Percentiles rank a stretch among this genome's conserved stretches.
phyloP scores from a whole-genome alignment of 23 tunicate genomes.

The Phallusia fumigata region DNA sequence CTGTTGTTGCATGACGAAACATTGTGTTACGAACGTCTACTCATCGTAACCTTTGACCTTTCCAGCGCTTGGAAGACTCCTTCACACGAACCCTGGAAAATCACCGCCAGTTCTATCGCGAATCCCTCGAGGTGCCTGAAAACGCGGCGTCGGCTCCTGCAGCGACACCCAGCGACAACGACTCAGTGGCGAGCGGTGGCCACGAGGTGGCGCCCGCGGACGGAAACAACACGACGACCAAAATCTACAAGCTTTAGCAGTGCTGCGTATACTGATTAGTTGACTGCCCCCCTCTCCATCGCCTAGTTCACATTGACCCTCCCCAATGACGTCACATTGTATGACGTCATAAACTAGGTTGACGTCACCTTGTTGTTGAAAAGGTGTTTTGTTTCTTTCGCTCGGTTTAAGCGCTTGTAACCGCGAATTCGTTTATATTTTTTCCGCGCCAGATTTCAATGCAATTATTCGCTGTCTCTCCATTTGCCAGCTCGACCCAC shows the following conservation, averaged over 20 bases:
- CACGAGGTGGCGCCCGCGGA: background rate
- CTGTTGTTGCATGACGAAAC: background rate
- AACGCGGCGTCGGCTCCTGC: background rate
- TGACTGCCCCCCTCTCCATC: too few species aligned
- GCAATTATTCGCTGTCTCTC: too few species aligned
- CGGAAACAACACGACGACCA: background rate
- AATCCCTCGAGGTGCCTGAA: background rate
- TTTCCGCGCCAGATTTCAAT: too few species aligned
- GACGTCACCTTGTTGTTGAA: too few species aligned
- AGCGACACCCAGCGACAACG: slow-evolving; percentile 12
- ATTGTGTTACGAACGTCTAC: background rate
- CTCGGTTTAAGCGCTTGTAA: too few species aligned
- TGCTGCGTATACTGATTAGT: background rate
- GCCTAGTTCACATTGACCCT: too few species aligned
- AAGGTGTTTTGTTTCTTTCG: too few species aligned
- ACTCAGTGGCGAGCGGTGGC: background rate
- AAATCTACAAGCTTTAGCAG: slow-evolving; percentile 24
- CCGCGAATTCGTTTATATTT: too few species aligned
- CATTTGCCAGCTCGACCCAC: too few species aligned
- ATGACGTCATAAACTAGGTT: too few species aligned
- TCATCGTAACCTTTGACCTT: background rate
- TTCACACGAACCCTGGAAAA: slow-evolving; percentile 42
- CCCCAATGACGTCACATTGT: too few species aligned
- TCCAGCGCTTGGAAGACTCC: slow-evolving; percentile 56
- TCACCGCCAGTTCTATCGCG: slow-evolving; percentile 42